Base-by-base conservation (phyloP, 2,113 vertebrate genomes). In the Carassius auratus region DNA sequence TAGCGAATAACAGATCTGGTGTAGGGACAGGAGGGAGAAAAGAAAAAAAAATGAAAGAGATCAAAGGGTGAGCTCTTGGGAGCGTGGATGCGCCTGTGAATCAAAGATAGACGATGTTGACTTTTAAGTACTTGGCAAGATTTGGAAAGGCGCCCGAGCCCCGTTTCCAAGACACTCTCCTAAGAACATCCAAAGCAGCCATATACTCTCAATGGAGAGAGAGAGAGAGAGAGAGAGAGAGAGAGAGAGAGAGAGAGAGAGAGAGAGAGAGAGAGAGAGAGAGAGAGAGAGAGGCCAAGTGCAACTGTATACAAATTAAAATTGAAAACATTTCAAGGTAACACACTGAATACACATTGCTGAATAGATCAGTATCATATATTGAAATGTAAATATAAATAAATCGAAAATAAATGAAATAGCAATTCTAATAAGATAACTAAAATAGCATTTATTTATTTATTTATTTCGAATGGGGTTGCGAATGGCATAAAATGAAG, bases 41-140 rank as follows among this genome's bases (percentile, higher is more conserved):
- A 93, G 30, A 30, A 30, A 30, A 30, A 26, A 94, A 91, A 96
- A 93, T 95, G 93, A 97, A 97, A 97, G 94, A 95, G 96, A 98
- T 98, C 96, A 99, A 99, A 98, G 96, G 93, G 92, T 83, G 92
- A 92, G 88, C 94, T 96, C 95, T 95, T 92, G 91, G 93, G 94
- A 95, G 94, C 90, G 93, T 93, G 94, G 95, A 95, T 95, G 93
- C 90, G 80, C 94, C 91, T 96, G 93, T 94, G 93, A 96, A 96
- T 96, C 96, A 96, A 97, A 97, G 96, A 97, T 96, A 95, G 95
- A 97, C 95, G 91, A 95, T 93, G 94, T 93, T 92, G 95, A 97
- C 96, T 97, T 96, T 96, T 96, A 96, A 97, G 95, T 94, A 92
- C 92, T 95, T 96, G 94, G 91, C 84, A 87, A 91, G 86, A 93